Evolutionary conservation across 2,888 invertebrate genomes (phyloP), one percentile per base, ranked within the genome.

Genomic region (Cantharis lateralis): DNA sequence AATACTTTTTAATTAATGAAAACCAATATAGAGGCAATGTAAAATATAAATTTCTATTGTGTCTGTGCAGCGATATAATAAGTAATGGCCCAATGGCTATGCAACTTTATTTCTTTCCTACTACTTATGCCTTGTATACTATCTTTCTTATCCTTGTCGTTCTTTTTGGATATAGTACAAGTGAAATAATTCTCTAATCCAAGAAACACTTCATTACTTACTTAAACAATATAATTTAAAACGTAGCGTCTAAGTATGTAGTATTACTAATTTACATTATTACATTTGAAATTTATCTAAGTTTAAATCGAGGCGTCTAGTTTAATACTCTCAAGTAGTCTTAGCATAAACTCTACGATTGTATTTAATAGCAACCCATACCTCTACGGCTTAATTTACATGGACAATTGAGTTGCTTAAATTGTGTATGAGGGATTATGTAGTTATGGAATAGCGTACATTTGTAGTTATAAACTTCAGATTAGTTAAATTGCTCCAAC

Each of bases 381-480:
- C 77, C 74, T 48, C 48, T 79, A 75, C 74, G 70, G 82, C 83
- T 82, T 83, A 84, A 85, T 84, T 84, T 83, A 83, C 83, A 85
- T 82, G 84, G 84, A 84, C 85, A 84, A 85, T 85, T 84, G 85
- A 85, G 83, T 84, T 80, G 82, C 83, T 84, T 82, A 83, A 84
- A 84, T 84, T 84, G 84, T 84, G 83, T 84, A 84, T 85, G 83
- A 84, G 83, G 84, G 85, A 84, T 84, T 84, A 84, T 82, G 80
- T 81, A 83, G 83, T 82, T 84, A 84, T 77, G 83, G 82, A 83
- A 83, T 83, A 80, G 82, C 82, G 83, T 83, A 84, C 84, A 85
- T 84, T 84, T 80, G 82, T 83, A 82, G 82, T 80, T 79, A 81
- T 81, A 80, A 82, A 82, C 81, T 84, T 81, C 81, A 84, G 85